Conservation (phyloP, 2,797 vertebrate species). For the Neopelma chrysocephalum region DNA sequence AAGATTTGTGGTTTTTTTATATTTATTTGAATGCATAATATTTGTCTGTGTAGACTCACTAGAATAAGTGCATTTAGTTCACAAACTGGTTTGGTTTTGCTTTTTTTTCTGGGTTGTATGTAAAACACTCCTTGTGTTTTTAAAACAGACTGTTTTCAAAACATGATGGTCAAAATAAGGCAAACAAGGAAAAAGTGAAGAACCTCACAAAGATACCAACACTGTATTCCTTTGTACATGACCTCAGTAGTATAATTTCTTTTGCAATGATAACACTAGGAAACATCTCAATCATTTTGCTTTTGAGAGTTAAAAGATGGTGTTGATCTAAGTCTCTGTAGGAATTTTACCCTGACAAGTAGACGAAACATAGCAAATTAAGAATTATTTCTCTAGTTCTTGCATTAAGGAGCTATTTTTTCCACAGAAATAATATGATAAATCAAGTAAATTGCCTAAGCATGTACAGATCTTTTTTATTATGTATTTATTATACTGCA, state of each 20-base stretch:
- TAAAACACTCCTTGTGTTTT: not conserved
- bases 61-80: not conserved
- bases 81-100: not conserved
- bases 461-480: not conserved
- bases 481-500: not conserved
- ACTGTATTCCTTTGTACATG: not conserved
- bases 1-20: not conserved
- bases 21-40: not conserved
- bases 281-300: not conserved
- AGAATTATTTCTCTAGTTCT: not conserved
- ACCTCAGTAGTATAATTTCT: not conserved
- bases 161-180: not conserved
- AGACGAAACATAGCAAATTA: not conserved
- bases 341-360: not conserved
- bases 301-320: not conserved
- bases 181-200: not conserved
- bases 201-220: not conserved
- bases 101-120: too few species aligned
- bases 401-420: not conserved
- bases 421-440: not conserved
- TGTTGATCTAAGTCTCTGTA: not conserved
- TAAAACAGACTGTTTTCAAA: not conserved
- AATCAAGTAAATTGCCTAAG: not conserved
- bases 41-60: not conserved
- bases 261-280: not conserved